These are phyloP conservation scores for Hirtodrosophila confusa DNA, from an alignment of 2,888 invertebrate species.

Conservation along the genomic window DNA sequence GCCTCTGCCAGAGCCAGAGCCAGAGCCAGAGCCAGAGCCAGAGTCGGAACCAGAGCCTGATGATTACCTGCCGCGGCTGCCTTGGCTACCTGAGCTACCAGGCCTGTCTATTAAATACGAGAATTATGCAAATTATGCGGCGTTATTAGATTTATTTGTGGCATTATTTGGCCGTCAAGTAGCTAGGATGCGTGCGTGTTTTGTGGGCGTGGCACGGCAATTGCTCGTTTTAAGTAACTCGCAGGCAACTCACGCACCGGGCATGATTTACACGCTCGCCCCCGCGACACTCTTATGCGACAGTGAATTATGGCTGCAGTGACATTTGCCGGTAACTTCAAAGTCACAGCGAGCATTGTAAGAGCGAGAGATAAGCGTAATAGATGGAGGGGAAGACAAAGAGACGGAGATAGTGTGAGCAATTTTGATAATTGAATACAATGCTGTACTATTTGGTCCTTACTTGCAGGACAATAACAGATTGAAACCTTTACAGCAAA, in stretches of 20 bases:
- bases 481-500: too few species aligned
- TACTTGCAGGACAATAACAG: too few species aligned
- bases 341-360: conserved; percentile 26
- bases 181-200: conserved; percentile 21
- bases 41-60: conserved; percentile 31
- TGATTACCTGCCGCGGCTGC: conserved; percentile 53
- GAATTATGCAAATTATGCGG: conserved; percentile 80
- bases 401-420: background rate
- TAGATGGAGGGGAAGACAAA: background rate
- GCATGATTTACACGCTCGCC: conserved; percentile 64
- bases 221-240: conserved; percentile 67
- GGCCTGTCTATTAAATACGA: conserved; percentile 73
- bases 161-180: conserved; percentile 61
- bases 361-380: background rate
- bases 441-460: too few species aligned
- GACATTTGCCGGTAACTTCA: conserved; percentile 46
- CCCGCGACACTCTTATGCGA: conserved; percentile 45
- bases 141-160: conserved; percentile 78
- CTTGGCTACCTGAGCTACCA: conserved; percentile 41
- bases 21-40: conserved; percentile 2
- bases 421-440: too few species aligned
- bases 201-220: conserved; percentile 44
- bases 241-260: conserved; percentile 48
- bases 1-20: conserved; percentile 7
- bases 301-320: conserved; percentile 66